Base-by-base conservation (phyloP, 2,888 invertebrate genomes). In the Melieria omissa region DNA sequence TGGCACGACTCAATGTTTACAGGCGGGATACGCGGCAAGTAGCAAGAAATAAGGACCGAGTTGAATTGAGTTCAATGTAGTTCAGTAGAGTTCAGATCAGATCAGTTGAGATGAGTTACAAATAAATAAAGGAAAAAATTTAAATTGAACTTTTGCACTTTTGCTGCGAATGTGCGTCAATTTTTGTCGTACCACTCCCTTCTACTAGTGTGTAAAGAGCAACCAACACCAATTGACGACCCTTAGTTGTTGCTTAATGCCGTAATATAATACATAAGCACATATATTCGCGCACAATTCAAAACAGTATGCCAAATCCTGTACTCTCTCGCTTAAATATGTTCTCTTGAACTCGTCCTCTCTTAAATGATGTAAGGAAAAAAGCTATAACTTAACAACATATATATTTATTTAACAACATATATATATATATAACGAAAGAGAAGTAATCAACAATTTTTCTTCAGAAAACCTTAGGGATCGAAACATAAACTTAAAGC, bases 131-230 rank as follows among this genome's bases (percentile, higher is more conserved):
- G 74, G 72, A 73, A 73, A 72, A 71, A 66, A 74, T 74, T 57
- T 72, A 65, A 74, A 61, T 72, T 71, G 64, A 70, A 66, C 69
- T 60, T 65, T 63, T 70, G 70, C 72, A 73, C 73, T 78, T 78
- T 77, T 77, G 80, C 81, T 83, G 81, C 85, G 83, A 83, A 85
- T 85, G 87, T 87, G 87, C 86, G 87, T 87, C 87, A 87, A 86
- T 84, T 82, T 84, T 86, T 86, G 84, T 85, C 85, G 81, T 87
- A 86, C 82, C 88, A 84, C 85, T 88, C 88, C 84, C 88, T 88
- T 86, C 86, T 86, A 86, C 86, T 85, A 82, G 81, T 81, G 79
- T 80, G 75, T 76, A 78, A 63, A 63, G 72, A 69, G 65, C 72
- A 62, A 77, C 73, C 74, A 76, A 75, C 74, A 75, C 71, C 75